Base-by-base conservation (phyloP, 92 coral and sea anemone genomes). In the Plumapathes pennacea region DNA sequence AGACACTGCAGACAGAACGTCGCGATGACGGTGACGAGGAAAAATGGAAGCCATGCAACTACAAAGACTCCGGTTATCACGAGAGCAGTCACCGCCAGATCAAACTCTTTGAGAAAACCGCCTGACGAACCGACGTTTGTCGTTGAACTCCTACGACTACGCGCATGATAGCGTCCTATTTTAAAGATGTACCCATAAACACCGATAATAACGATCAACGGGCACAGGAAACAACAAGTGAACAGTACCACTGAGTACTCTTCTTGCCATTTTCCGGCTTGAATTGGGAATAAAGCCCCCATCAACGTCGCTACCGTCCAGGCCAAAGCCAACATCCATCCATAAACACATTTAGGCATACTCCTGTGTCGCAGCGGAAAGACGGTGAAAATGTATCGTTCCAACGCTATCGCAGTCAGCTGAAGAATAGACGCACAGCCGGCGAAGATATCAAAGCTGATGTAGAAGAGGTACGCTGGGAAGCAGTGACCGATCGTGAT, bases 401-500 rank as follows among this genome's bases (percentile, higher is more conserved):
- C 97, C 37, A 86, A 38, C 17, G 90, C 84, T 13, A 90, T 90
- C 10, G 97, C 83, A 39, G 97, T 90, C 12, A 90, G 84, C 54
- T 90, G 97, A 4, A 90, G 52, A 32, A 90, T 87, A 27, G 97
- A 90, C 8, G 97, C 97, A 50, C 90, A 82, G 22, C 97, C 95
- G 4, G 89, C 80, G 48, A 89, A 76, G 20, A 90, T 54, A 39
- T 90, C 97, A 36, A 90, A 32, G 36, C 89, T 55, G 17, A 86
- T 61, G 34, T 85, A 86, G 9, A 81, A 51, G 3, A 50, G n/a
- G 52, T 87, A 82, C 10, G 50, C 45, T 1, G 79, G 29, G 30
- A 57, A 64, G 39, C 90, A 79, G 62, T 29, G 24, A 1, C 82
- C 78, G 43, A 47, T 52, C 25, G 18, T n/a, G 6, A 81, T 49